Evolutionary conservation across 1,140 invertebrate genomes (phyloP).

Genomic region (Kradibia gibbosae): DNA sequence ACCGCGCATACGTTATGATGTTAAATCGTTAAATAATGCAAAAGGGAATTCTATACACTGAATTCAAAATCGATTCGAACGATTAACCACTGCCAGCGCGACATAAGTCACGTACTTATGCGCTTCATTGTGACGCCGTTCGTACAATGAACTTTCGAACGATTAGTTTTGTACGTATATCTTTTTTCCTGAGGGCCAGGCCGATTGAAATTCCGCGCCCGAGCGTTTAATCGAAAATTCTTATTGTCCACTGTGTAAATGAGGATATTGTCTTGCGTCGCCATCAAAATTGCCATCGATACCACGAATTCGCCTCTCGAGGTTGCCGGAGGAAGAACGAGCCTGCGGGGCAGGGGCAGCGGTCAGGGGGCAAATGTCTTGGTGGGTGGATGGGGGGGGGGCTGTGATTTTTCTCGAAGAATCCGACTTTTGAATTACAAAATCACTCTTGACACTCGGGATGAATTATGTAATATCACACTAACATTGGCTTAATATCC

Average conservation of each 20-base stretch:
- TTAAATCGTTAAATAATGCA: conserved; percentile 43
- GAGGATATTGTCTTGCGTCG: not conserved
- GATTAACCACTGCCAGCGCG: conserved; percentile 16
- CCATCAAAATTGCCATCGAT: not conserved
- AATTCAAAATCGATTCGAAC: conserved; percentile 36
- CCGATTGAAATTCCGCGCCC: not conserved
- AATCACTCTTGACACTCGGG: not conserved
- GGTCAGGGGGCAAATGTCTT: no score
- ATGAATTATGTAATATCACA: not conserved
- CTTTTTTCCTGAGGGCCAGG: not conserved
- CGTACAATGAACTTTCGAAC: conserved; percentile 23
- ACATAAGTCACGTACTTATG: conserved; percentile 33
- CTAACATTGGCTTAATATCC: not conserved
- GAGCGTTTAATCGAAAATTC: not conserved
- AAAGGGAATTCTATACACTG: conserved; percentile 13
- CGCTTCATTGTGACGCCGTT: conserved; percentile 22
- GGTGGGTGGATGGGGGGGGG: no score
- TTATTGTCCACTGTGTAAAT: not conserved
- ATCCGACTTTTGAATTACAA: not conserved
- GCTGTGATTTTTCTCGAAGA: no score
- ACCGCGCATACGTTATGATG: conserved; percentile 4
- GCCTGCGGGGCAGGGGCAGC: no score
- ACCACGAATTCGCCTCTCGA: not conserved
- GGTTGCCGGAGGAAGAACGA: not conserved
- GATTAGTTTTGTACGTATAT: not conserved